Evolutionary conservation across 2,797 vertebrate species (phyloP).

Genomic region (Myoxocephalus aenaeus): DNA sequence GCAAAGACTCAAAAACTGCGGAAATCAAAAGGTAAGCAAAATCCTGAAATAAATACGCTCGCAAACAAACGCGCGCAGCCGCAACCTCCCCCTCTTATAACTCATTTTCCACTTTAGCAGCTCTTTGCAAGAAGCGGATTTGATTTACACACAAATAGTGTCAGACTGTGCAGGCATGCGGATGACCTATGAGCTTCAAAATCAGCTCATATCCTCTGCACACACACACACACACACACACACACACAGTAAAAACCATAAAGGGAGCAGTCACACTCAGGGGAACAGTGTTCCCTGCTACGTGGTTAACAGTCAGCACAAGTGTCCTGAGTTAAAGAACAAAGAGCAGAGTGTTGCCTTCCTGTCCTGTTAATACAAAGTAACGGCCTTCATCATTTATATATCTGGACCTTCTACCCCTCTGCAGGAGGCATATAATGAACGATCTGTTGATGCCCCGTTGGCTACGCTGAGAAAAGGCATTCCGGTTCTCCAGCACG

Average conservation of each 20-base stretch:
- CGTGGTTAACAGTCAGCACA: slow-evolving; percentile 2
- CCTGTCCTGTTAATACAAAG: background rate
- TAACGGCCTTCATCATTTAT: background rate
- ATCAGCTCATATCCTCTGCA: slow-evolving; percentile 26
- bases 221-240: slow-evolving; percentile 19
- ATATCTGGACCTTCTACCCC: background rate
- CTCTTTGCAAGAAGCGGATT: slow-evolving; percentile 37
- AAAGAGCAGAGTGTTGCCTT: background rate
- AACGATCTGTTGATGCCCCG: background rate
- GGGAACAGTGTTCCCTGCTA: background rate
- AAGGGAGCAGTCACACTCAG: slow-evolving; percentile 25
- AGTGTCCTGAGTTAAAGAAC: slow-evolving; percentile 9
- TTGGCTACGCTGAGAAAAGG: background rate
- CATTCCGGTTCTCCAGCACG: background rate
- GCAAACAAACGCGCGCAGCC: slow-evolving; percentile 54
- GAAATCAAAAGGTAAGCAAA: slow-evolving; percentile 75
- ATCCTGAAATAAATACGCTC: slow-evolving; percentile 66
- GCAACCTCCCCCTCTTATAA: slow-evolving; percentile 34
- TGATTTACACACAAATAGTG: slow-evolving; percentile 45
- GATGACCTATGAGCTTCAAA: slow-evolving; percentile 25
- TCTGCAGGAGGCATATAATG: background rate
- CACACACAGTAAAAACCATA: background rate
- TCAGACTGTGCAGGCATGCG: slow-evolving; percentile 15
- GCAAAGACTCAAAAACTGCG: slow-evolving; percentile 55
- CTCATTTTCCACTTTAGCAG: slow-evolving; percentile 58